Percentiles rank a stretch among this genome's conserved stretches.
Conservation (phyloP, 2,888 invertebrate genomes). For the Pteria penguin region DNA sequence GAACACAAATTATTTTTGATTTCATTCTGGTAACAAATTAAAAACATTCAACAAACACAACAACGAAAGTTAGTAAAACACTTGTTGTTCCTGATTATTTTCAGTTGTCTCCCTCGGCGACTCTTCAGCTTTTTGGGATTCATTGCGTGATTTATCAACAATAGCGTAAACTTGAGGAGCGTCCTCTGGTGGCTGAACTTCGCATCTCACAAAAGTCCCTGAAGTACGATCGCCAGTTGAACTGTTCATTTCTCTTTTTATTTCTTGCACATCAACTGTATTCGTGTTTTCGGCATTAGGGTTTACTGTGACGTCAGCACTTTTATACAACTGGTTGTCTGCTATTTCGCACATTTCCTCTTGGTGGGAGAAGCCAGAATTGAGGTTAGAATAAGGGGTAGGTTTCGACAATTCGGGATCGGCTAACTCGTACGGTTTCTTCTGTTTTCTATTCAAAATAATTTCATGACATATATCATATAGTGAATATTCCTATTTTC, state of each 20-base stretch:
- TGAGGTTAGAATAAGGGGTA: background rate
- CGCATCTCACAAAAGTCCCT: background rate
- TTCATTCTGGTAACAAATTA: too few species aligned
- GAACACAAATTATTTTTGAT: too few species aligned
- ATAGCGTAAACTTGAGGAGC: background rate
- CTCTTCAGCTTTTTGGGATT: background rate
- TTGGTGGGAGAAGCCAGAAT: background rate
- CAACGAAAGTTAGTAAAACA: too few species aligned
- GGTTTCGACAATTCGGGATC: background rate
- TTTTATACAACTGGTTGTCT: background rate
- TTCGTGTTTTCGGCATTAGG: background rate
- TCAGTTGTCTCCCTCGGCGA: background rate
- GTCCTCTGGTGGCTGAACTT: background rate
- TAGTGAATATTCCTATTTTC: too few species aligned
- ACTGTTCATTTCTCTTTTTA: background rate
- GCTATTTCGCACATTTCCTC: background rate
- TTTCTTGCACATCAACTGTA: background rate
- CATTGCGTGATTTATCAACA: background rate
- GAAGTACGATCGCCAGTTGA: background rate
- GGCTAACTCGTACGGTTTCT: background rate
- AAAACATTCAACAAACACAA: too few species aligned
- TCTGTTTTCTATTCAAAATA: background rate
- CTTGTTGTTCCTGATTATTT: too few species aligned
- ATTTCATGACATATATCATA: too few species aligned
- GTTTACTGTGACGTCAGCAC: background rate